A percentile compares a stretch with the other conserved stretches of the same genome.
Evolutionary conservation across 2,888 invertebrate species (phyloP).

Genomic region (Seira sanloemensis): DNA sequence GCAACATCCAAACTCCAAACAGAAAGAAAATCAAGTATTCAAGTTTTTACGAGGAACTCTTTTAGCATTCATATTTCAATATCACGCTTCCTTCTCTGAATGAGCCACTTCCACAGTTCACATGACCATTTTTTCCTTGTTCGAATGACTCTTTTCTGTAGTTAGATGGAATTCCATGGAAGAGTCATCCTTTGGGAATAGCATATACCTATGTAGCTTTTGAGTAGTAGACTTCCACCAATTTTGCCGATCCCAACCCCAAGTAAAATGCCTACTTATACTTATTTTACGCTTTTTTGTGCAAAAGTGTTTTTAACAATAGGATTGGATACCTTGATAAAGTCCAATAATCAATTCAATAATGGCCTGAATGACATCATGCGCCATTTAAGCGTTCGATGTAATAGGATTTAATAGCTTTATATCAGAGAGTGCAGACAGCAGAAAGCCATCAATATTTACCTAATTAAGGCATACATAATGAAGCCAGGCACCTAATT

Average conservation of each 20-base stretch:
- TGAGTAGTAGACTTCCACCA: background rate
- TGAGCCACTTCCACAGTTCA: constrained; percentile 1
- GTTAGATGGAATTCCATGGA: constrained; percentile 6
- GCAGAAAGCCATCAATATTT: background rate
- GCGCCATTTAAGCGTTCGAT: background rate
- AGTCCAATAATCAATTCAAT: background rate
- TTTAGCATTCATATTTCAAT: background rate
- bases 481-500: background rate
- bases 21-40: no score
- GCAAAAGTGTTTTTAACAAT: background rate
- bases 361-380: constrained; percentile 17
- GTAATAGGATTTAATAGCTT: constrained; percentile 4
- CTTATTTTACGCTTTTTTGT: no score
- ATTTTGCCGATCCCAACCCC: background rate
- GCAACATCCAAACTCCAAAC: background rate
- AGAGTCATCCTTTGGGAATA: background rate
- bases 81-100: background rate
- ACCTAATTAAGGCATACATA: constrained; percentile 6
- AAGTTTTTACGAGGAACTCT: background rate
- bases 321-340: background rate
- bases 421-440: background rate
- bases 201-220: background rate
- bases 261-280: background rate
- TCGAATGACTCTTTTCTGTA: no score
- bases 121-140: constrained; percentile 3